These are phyloP conservation scores for Pimephales promelas DNA, from an alignment of 2,113 vertebrate genomes.

Conservation along the genomic window DNA sequence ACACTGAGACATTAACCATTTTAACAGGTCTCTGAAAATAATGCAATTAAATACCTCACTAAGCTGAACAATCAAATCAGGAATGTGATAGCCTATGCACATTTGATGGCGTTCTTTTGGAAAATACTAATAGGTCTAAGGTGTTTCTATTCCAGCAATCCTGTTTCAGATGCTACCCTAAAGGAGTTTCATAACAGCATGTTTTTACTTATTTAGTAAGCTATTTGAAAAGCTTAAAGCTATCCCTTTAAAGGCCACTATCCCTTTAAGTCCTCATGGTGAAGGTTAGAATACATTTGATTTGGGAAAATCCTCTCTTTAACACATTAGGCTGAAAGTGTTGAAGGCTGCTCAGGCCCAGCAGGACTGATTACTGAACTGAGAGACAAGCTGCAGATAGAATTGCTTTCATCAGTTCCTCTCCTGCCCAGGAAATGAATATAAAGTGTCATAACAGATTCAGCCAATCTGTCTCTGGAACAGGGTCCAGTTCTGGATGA, in stretches of 20 bases:
- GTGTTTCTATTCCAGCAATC: constrained; percentile 27
- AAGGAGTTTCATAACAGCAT: not conserved
- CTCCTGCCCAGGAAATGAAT: constrained; percentile 30
- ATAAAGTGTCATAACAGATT: not conserved
- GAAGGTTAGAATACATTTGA: not conserved
- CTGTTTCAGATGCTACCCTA: constrained; percentile 20
- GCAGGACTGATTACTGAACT: not conserved
- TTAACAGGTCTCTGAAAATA: constrained; percentile 18
- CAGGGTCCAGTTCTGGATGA: not conserved
- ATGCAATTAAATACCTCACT: constrained; percentile 24
- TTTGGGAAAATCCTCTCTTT: not conserved
- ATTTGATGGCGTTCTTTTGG: constrained; percentile 2
- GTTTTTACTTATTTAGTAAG: not conserved
- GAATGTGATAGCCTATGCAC: constrained; percentile 17
- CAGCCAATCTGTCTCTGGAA: not conserved
- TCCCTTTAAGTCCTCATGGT: not conserved
- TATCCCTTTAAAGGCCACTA: not conserved
- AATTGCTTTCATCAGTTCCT: constrained; percentile 17
- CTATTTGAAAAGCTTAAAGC: not conserved
- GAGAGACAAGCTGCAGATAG: not conserved
- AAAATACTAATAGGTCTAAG: constrained; percentile 35
- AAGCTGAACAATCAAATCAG: constrained; percentile 26
- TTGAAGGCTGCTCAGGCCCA: not conserved
- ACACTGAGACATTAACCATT: constrained; percentile 14
- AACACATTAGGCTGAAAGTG: not conserved